Conservation (phyloP, 2,888 invertebrate species). For the Eutolmus rufibarbis region DNA sequence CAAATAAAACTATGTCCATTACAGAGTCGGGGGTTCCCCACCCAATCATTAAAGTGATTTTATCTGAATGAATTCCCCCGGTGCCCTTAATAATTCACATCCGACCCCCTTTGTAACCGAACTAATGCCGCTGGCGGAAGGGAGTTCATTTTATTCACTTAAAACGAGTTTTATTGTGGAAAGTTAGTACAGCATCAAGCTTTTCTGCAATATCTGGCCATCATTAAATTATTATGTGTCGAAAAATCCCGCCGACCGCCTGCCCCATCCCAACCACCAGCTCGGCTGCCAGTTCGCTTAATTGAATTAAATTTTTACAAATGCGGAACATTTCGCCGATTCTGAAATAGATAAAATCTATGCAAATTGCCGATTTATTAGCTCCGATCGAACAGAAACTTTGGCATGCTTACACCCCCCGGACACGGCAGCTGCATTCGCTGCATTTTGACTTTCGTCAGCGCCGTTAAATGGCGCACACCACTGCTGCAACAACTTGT, state of each 20-base stretch:
- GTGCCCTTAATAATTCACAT: constrained; percentile 8
- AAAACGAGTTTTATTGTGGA: not conserved
- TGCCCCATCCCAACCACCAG: not conserved
- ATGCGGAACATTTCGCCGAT: not conserved
- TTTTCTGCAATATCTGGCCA: not conserved
- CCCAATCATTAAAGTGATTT: constrained; percentile 2
- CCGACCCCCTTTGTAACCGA: not conserved
- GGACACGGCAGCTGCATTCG: not conserved
- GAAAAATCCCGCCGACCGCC: not conserved
- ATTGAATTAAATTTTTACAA: not conserved
- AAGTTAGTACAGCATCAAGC: not conserved
- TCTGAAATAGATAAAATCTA: not conserved
- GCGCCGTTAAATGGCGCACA: not conserved
- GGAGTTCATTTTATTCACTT: not conserved
- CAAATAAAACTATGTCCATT: not conserved
- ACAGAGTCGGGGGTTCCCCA: not conserved
- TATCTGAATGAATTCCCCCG: constrained; percentile 5
- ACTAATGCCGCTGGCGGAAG: not conserved
- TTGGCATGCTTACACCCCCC: not conserved
- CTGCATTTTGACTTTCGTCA: not conserved
- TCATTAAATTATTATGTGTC: not conserved
- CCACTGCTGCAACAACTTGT: not conserved
- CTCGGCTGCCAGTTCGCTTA: not conserved
- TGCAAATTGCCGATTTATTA: not conserved
- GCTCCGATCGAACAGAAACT: not conserved